These are phyloP conservation scores for Epinephelus fuscoguttatus DNA, from an alignment of 2,113 vertebrate genomes.

Conservation along the genomic window DNA sequence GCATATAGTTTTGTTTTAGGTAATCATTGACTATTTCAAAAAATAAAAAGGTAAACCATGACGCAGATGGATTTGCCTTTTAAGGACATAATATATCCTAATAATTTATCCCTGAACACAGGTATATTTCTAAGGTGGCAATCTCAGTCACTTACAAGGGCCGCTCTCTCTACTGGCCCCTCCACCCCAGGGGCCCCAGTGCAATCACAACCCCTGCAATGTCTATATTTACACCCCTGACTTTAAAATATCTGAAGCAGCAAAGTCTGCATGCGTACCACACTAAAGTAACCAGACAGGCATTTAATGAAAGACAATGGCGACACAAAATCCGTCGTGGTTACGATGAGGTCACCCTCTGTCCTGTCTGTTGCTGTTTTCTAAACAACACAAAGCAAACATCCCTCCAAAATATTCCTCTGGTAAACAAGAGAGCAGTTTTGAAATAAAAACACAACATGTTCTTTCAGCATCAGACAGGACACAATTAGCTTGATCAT, in stretches of 20 bases:
- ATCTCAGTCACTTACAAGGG: too few species aligned
- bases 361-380: constrained; percentile 16
- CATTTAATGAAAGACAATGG: neutral
- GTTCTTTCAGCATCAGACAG: constrained; percentile 58
- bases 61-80: too few species aligned
- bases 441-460: constrained; percentile 60
- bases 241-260: neutral
- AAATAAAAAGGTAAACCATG: too few species aligned
- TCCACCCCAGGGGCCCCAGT: too few species aligned
- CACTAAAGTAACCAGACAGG: neutral
- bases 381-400: constrained; percentile 12
- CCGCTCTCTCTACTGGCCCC: too few species aligned
- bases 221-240: too few species aligned
- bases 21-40: too few species aligned
- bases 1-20: too few species aligned
- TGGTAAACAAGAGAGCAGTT: constrained; percentile 54
- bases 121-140: too few species aligned
- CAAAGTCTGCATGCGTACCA: fast-evolving
- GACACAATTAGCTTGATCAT: constrained; percentile 75
- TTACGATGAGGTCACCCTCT: neutral
- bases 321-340: neutral
- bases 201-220: too few species aligned
- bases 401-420: constrained; percentile 20
- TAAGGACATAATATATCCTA: too few species aligned
- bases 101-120: too few species aligned